These are phyloP conservation scores for Proisotoma minuta DNA, from an alignment of 2,888 invertebrate species.

Conservation along the genomic window DNA sequence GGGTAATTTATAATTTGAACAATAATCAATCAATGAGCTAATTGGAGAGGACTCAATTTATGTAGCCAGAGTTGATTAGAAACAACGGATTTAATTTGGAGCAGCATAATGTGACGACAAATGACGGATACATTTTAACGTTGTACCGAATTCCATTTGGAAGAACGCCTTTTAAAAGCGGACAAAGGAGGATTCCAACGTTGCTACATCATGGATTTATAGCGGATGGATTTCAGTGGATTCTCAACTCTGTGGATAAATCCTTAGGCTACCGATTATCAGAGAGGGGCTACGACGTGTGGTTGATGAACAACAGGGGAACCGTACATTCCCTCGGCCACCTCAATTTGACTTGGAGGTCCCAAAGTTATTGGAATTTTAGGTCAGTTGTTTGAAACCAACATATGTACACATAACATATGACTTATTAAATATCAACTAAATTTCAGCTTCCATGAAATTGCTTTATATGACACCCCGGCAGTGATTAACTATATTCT, in stretches of 20 bases:
- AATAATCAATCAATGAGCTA: too few relatives aligned
- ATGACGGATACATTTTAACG: conserved; percentile 4
- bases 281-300: conserved; percentile 2
- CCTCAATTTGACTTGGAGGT: neutral
- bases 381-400: neutral
- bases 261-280: conserved; percentile 6
- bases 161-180: neutral
- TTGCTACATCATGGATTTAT: conserved; percentile 8
- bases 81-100: conserved; percentile 5
- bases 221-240: neutral
- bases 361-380: conserved; percentile 1
- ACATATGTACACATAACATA: too few relatives aligned
- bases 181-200: neutral
- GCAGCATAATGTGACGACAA: neutral
- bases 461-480: neutral
- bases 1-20: too few relatives aligned
- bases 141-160: conserved; percentile 4
- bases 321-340: neutral
- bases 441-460: conserved; percentile 8
- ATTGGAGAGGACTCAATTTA: too few relatives aligned
- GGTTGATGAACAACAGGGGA: conserved; percentile 1
- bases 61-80: conserved; percentile 7
- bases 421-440: neutral
- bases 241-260: conserved; percentile 5
- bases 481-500: conserved; percentile 10